Conservation (phyloP, 37 sponge, comb jelly and placozoan species). For the Crambe crambe region DNA sequence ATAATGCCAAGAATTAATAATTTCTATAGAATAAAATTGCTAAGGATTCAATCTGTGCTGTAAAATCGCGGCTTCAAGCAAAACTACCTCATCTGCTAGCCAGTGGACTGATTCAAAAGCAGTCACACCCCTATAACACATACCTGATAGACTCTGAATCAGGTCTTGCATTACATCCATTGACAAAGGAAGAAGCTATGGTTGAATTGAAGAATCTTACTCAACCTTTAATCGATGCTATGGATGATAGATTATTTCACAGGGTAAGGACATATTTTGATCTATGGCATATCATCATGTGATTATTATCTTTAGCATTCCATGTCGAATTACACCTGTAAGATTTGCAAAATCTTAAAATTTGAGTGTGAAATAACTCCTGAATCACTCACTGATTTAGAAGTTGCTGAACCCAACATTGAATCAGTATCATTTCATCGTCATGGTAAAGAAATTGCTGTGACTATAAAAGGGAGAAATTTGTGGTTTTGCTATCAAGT, state of each 20-base stretch:
- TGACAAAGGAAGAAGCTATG: neutral
- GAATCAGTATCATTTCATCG: slow-evolving; percentile 37
- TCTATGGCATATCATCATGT: neutral
- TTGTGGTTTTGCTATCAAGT: slow-evolving; percentile 50
- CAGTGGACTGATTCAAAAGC: neutral
- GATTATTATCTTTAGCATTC: neutral
- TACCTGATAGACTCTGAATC: neutral
- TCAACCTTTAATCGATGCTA: neutral
- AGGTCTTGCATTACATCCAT: neutral
- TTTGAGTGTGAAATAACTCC: neutral
- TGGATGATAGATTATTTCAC: neutral
- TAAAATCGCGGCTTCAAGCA: neutral
- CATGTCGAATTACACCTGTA: neutral
- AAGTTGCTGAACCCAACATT: neutral
- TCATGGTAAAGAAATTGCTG: slow-evolving; percentile 46
- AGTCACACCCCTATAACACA: neutral
- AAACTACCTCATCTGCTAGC: neutral
- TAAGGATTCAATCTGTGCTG: too few species aligned
- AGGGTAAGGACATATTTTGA: neutral
- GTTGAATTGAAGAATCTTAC: neutral
- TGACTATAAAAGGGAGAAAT: slow-evolving; percentile 19
- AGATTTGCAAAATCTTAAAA: too few species aligned
- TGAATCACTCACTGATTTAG: neutral
- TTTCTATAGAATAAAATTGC: too few species aligned
- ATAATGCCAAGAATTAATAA: too few species aligned